Percentiles rank a stretch among this genome's conserved stretches.
Evolutionary conservation across 2,113 vertebrate genomes (phyloP).

Genomic region (Ornithorhynchus anatinus): DNA sequence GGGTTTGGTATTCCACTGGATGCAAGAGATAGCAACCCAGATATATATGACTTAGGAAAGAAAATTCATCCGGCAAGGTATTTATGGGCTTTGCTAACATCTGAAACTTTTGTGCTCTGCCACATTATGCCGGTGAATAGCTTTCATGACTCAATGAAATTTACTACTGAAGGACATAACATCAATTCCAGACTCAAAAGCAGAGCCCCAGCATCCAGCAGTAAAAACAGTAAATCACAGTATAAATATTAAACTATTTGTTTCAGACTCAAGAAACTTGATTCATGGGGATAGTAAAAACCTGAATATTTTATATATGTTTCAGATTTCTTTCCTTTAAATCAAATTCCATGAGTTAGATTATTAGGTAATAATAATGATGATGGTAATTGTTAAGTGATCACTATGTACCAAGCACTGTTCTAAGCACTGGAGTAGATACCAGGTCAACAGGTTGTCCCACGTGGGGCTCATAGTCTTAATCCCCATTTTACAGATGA

Average conservation of each 20-base stretch:
- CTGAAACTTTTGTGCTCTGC: constrained; percentile 9
- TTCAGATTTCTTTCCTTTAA: constrained; percentile 54
- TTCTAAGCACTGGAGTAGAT: too few species aligned
- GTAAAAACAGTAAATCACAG: constrained; percentile 37
- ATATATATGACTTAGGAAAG: too few species aligned
- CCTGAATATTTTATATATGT: not conserved
- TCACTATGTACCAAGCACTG: too few species aligned
- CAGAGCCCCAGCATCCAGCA: not conserved
- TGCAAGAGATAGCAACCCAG: too few species aligned
- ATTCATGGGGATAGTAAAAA: constrained; percentile 14
- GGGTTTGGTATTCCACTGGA: too few species aligned
- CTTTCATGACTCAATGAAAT: constrained; percentile 53
- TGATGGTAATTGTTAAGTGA: too few species aligned
- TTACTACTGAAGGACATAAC: constrained; percentile 39
- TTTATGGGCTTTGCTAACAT: constrained; percentile 10
- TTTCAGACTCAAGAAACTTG: constrained; percentile 53
- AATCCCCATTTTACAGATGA: too few species aligned
- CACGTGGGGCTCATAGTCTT: too few species aligned
- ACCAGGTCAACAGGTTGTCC: too few species aligned
- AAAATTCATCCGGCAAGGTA: too few species aligned
- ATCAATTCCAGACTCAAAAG: constrained; percentile 45
- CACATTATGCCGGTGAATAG: constrained; percentile 27
- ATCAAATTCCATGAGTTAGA: constrained; percentile 12
- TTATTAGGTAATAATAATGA: too few species aligned
- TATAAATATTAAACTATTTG: constrained; percentile 42